Evolutionary conservation across 1,140 invertebrate species (phyloP).

Genomic region (Drosophila rhopaloa): DNA sequence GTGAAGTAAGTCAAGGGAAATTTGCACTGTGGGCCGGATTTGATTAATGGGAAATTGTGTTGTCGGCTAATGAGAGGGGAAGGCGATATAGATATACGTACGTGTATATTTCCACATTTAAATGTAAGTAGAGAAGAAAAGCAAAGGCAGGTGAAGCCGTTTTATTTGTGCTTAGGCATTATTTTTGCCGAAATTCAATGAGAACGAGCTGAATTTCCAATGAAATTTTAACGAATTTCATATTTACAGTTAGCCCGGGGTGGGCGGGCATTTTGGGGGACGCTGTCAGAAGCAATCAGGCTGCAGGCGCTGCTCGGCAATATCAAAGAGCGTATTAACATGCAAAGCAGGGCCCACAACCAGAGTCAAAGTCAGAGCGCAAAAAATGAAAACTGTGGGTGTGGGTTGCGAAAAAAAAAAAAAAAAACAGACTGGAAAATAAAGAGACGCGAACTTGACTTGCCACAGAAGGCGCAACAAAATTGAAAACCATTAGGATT

Average conservation of each 20-base stretch:
- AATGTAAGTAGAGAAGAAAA: neutral
- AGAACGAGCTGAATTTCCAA: conserved; percentile 47
- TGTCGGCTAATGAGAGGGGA: conserved; percentile 38
- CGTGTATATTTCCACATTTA: neutral
- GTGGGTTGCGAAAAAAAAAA: conserved; percentile 5
- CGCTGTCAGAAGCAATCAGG: conserved; percentile 77
- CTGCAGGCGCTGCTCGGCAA: conserved; percentile 74
- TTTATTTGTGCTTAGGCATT: conserved; percentile 41
- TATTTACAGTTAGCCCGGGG: conserved; percentile 44
- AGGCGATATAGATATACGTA: conserved; percentile 1
- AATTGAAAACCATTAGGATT: conserved; percentile 83
- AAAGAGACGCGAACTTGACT: conserved; percentile 59
- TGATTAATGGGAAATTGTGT: conserved; percentile 59
- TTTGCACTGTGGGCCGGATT: conserved; percentile 10
- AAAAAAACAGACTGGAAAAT: conserved; percentile 8
- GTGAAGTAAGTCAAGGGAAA: conserved; percentile 64
- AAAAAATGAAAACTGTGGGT: conserved; percentile 25
- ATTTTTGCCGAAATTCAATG: conserved; percentile 42
- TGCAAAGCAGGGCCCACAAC: conserved; percentile 73
- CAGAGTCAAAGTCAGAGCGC: conserved; percentile 37
- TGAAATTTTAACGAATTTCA: conserved; percentile 57
- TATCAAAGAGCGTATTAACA: conserved; percentile 83
- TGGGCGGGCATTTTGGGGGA: neutral
- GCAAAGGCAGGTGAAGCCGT: conserved; percentile 25
- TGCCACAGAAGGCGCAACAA: conserved; percentile 71